phyloP scores from a whole-genome alignment of 1,140 invertebrate species.

The Ooceraea biroi region DNA sequence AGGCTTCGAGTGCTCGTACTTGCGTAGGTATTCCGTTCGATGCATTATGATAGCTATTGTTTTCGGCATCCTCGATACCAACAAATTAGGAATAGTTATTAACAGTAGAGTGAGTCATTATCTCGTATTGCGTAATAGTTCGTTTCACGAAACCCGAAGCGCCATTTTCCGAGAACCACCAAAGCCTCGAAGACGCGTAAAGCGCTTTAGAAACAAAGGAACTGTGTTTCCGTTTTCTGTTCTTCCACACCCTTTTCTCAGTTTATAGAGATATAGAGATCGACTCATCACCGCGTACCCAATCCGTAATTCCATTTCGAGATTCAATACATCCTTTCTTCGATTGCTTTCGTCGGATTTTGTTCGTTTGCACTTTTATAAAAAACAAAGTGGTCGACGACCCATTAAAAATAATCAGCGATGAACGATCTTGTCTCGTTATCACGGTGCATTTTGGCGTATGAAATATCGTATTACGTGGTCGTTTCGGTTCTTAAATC shows the following conservation, averaged over 20 bases:
- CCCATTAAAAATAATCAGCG: neutral
- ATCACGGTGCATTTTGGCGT: constrained; percentile 28
- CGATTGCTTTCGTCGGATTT: constrained; percentile 41
- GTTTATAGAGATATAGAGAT: constrained; percentile 35
- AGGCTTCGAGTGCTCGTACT: neutral
- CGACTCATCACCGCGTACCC: constrained; percentile 12
- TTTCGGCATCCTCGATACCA: neutral
- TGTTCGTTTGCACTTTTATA: constrained; percentile 50
- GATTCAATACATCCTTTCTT: neutral
- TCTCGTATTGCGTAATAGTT: neutral
- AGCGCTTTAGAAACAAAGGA: constrained; percentile 41
- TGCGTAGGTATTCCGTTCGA: too few relatives aligned
- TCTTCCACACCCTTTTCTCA: neutral
- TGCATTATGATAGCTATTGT: neutral
- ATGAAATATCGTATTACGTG: neutral
- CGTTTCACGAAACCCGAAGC: neutral
- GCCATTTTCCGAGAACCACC: constrained; percentile 4
- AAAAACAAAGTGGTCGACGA: constrained; percentile 26
- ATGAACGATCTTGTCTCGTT: neutral
- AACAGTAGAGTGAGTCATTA: neutral
- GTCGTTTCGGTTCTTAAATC: constrained; percentile 25
- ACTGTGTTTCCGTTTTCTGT: constrained; percentile 5
- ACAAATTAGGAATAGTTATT: neutral
- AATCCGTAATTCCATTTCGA: constrained; percentile 10
- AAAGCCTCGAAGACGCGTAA: constrained; percentile 37